Evolutionary conservation across 2,113 vertebrate genomes (phyloP).

Genomic region (Leuciscus idus): DNA sequence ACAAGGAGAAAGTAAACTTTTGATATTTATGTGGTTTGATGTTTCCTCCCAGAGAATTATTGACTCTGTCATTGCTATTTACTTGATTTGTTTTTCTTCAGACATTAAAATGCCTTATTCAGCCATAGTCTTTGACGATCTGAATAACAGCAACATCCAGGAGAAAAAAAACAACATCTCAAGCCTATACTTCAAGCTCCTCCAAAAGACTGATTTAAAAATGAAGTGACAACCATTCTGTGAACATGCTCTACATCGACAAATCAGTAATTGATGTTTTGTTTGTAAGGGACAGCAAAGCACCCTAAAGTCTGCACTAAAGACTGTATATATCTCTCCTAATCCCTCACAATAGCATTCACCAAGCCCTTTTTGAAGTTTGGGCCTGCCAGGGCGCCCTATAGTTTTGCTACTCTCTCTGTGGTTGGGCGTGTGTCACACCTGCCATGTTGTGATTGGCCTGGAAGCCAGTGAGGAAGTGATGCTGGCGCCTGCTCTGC

Average conservation of each 20-base stretch:
- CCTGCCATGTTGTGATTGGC: constrained; percentile 50
- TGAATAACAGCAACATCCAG: constrained; percentile 61
- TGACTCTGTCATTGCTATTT: constrained; percentile 68
- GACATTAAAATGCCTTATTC: constrained; percentile 55
- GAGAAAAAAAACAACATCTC: constrained; percentile 46
- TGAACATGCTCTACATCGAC: constrained; percentile 54
- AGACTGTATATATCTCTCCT: constrained; percentile 17
- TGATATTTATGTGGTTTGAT: constrained; percentile 62
- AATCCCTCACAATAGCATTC: constrained; percentile 36
- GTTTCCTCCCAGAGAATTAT: constrained; percentile 53
- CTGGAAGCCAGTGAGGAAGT: constrained; percentile 51
- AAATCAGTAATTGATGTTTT: constrained; percentile 62
- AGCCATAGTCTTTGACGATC: constrained; percentile 29
- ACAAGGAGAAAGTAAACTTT: constrained; percentile 65
- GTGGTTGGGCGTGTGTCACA: constrained; percentile 51
- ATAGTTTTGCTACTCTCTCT: constrained; percentile 38
- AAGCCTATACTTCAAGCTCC: constrained; percentile 56
- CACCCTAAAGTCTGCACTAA: constrained; percentile 19
- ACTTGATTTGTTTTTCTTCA: constrained; percentile 50
- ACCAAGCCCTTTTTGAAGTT: neutral
- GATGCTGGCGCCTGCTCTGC: constrained; percentile 47
- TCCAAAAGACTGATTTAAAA: constrained; percentile 63
- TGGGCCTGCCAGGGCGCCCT: constrained; percentile 24
- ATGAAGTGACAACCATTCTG: constrained; percentile 49
- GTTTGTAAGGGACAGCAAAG: constrained; percentile 51